These are phyloP conservation scores for Ailuropoda melanoleuca DNA, from an alignment of 2,113 vertebrate species.

Conservation along the genomic window DNA sequence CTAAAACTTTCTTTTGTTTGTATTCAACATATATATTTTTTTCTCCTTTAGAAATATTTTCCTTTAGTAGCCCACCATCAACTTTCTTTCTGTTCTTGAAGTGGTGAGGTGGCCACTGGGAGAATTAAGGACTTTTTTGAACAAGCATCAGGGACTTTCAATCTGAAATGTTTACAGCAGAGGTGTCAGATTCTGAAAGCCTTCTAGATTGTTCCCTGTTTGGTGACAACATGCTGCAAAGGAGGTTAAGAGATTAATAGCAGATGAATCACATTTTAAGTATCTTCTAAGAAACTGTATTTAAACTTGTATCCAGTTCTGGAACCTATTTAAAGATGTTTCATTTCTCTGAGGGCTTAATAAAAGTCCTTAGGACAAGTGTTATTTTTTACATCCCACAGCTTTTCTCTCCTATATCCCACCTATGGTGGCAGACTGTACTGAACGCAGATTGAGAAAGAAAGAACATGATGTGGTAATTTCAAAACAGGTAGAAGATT, in stretches of 20 bases:
- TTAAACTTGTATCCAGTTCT: not conserved
- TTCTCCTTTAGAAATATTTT: conserved; percentile 18
- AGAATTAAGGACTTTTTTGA: conserved; percentile 23
- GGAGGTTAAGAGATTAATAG: conserved; percentile 61
- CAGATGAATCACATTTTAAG: conserved; percentile 57
- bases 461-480: not conserved
- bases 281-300: conserved; percentile 43
- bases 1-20: not conserved
- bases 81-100: not conserved
- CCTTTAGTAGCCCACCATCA: not conserved
- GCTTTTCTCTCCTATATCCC: not conserved
- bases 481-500: conserved; percentile 48
- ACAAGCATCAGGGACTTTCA: conserved; percentile 36
- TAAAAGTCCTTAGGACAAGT: conserved; percentile 12
- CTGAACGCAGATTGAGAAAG: not conserved
- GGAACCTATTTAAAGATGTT: conserved; percentile 48
- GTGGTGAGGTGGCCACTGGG: not conserved
- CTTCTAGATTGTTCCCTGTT: conserved; percentile 20
- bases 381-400: not conserved
- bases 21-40: not conserved
- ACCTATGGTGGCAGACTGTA: not conserved
- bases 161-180: conserved; percentile 9
- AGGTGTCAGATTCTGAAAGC: conserved; percentile 23
- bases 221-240: not conserved
- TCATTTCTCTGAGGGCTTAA: conserved; percentile 51